These are phyloP conservation scores for Petrocephalus sullivani DNA, from an alignment of 2,797 vertebrate genomes.

Conservation along the genomic window DNA sequence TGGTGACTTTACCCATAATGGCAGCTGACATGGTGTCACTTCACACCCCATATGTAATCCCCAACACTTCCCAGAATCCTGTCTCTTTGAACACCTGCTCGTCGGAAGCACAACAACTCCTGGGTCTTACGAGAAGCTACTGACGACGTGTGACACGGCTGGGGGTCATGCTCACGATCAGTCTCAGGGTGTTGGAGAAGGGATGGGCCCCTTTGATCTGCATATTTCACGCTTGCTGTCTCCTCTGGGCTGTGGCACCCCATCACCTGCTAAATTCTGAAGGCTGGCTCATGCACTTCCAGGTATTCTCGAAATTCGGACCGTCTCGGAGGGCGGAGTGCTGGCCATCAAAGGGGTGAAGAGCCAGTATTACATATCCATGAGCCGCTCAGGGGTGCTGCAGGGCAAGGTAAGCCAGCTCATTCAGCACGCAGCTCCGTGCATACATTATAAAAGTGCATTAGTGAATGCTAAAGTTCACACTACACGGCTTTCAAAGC, in stretches of 20 bases:
- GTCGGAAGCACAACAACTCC: background rate
- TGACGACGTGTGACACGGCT: background rate
- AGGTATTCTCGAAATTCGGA: conserved; percentile 97
- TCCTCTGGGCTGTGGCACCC: background rate
- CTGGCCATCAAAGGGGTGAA: conserved; percentile 96
- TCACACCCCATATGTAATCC: background rate
- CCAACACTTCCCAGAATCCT: background rate
- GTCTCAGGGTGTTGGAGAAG: background rate
- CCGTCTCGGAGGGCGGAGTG: conserved; percentile 88
- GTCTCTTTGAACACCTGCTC: background rate
- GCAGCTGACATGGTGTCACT: background rate
- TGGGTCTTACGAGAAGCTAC: background rate
- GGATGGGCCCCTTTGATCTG: background rate
- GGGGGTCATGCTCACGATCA: background rate
- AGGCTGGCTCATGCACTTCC: conserved; percentile 50
- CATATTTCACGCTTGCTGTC: background rate
- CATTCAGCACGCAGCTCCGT: background rate
- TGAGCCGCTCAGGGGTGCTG: conserved; percentile 87
- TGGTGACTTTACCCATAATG: background rate
- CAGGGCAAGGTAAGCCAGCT: conserved; percentile 82
- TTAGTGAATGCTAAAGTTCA: background rate
- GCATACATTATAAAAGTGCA: background rate
- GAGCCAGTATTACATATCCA: conserved; percentile 92
- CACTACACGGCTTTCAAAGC: background rate
- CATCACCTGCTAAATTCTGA: conserved; percentile 29